Base-by-base conservation (phyloP, 2,113 vertebrate species). In the Clarias macrocephalus region DNA sequence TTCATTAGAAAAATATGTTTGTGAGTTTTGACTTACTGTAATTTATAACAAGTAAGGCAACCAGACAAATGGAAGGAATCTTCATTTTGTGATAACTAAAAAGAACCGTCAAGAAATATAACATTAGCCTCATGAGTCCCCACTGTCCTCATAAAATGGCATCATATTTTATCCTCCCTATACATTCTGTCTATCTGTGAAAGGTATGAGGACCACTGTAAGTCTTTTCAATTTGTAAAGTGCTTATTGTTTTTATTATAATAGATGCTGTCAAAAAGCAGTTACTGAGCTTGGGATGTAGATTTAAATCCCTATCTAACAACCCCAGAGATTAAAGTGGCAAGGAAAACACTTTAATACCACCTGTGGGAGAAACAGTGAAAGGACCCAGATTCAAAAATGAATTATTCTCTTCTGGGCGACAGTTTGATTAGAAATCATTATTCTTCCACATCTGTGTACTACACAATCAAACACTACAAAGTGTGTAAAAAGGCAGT, bases 1-100 rank as follows among this genome's bases (percentile, higher is more conserved):
- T 3, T 48, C 48, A 42, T 25, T 65, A 4, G 37, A 65, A 42
- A 63, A 62, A 63, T 15, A 57, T 56, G 15, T 28, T 15, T n/a
- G n/a, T n/a, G n/a, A n/a, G n/a, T 57, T 33, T 59, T 3, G 52
- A 82, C 60, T 25, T 52, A 82, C 81, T 65, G 81, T 66, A 66
- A 82, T 37, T 66, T n/a, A 82, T 66, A 42, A 82, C 48, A 37
- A 82, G 60, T 23, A 66, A 42, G 3, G 37, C 62, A 82, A 52
- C 62, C 60, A 82, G 62, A 28, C 81, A 82, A 54, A 66, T 11
- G 13, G 52, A 16, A 66, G 66, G 15, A 3, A 19, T 37, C 62
- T 82, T 82, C 37, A 82, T 82, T 52, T 66, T 21, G 52, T 82
- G 13, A 82, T 48, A 16, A 3, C 60, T 65, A 65, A 52, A 82